These are phyloP conservation scores for Meleagris gallopavo DNA, from an alignment of 2,113 vertebrate species.

Conservation along the genomic window DNA sequence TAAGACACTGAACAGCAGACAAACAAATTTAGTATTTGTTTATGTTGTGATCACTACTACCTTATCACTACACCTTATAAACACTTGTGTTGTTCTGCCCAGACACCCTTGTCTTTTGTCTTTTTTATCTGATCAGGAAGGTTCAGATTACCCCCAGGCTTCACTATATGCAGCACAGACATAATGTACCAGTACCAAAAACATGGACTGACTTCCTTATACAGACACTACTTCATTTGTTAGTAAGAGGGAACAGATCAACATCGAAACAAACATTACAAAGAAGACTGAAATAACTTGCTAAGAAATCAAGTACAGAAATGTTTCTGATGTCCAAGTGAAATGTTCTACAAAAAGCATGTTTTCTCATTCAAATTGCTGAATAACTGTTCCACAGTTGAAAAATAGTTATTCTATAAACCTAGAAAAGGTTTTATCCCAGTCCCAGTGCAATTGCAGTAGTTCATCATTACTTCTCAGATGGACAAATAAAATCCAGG, in stretches of 20 bases:
- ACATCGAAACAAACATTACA: neutral
- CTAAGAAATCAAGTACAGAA: neutral
- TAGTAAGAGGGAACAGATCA: neutral
- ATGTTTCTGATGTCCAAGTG: neutral
- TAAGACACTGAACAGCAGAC: neutral
- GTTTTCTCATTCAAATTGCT: neutral
- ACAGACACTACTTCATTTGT: neutral
- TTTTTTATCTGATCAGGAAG: neutral
- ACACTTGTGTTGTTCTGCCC: neutral
- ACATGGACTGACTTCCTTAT: neutral
- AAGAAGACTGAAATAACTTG: neutral
- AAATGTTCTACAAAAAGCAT: neutral
- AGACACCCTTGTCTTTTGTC: neutral
- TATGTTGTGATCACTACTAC: neutral
- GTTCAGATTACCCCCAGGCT: neutral
- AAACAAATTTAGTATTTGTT: neutral
- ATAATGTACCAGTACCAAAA: neutral
- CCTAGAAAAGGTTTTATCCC: neutral
- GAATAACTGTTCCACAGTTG: neutral
- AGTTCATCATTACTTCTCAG: neutral
- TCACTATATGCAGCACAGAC: neutral
- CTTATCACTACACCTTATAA: neutral
- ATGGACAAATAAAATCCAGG: neutral
- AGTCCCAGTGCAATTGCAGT: neutral
- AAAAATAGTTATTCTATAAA: neutral